Evolutionary conservation across 2,797 vertebrate species (phyloP).

Genomic region (Myiotriccus ornatus): DNA sequence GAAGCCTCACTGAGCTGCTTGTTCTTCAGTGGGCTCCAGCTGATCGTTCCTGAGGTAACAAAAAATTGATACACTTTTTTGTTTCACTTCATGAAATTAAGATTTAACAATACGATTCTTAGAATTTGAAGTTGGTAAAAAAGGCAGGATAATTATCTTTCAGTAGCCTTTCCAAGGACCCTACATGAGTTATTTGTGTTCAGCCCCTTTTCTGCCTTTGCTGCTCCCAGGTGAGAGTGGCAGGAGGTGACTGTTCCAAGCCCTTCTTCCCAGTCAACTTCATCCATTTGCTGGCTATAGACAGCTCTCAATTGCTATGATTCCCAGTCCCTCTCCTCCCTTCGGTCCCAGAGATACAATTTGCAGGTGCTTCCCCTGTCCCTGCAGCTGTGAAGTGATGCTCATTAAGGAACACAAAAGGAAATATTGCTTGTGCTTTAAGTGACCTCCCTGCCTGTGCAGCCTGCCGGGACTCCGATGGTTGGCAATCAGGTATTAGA

Average conservation of each 20-base stretch:
- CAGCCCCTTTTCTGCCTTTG: neutral
- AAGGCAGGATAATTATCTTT: neutral
- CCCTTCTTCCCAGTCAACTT: neutral
- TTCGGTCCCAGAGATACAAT: neutral
- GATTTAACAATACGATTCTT: neutral
- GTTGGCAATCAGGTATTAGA: neutral
- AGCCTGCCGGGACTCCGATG: neutral
- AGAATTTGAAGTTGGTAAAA: neutral
- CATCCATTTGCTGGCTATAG: neutral
- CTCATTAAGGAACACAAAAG: slow-evolving; percentile 32
- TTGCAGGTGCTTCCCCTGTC: slow-evolving; percentile 30
- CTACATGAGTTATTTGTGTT: neutral
- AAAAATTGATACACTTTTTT: rapidly evolving
- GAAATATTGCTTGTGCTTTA: neutral
- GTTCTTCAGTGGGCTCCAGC: neutral
- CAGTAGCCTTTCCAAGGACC: neutral
- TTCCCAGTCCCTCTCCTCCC: neutral
- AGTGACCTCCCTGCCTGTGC: neutral
- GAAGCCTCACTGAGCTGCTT: neutral
- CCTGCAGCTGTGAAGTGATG: slow-evolving; percentile 21
- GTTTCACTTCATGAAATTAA: neutral
- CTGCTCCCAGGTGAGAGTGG: neutral
- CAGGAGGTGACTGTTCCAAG: neutral
- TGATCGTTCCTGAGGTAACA: neutral
- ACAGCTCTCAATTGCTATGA: neutral